Evolutionary conservation across 2,113 vertebrate genomes (phyloP).

Genomic region (Chamaetylas fuelleborni): DNA sequence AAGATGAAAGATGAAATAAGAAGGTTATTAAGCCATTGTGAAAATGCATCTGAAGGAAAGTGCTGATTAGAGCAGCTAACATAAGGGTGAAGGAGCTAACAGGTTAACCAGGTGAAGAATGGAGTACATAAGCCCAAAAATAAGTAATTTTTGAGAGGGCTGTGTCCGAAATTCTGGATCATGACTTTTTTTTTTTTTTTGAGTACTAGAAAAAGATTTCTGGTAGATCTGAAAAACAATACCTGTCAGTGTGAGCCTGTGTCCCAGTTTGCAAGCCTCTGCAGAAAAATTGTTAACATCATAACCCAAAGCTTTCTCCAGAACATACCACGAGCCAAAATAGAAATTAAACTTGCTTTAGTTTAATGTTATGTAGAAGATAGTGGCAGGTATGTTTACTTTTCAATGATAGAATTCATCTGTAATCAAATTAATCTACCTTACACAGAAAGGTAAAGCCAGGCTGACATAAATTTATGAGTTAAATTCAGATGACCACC

Average conservation of each 20-base stretch:
- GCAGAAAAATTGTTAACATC: background rate
- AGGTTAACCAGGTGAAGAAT: background rate
- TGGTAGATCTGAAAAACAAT: background rate
- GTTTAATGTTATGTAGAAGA: background rate
- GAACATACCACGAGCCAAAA: background rate
- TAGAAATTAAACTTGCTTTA: background rate
- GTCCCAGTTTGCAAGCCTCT: background rate
- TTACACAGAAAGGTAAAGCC: background rate
- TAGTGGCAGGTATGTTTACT: background rate
- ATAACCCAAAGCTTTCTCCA: background rate
- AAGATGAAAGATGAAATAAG: background rate
- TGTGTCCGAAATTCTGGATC: background rate
- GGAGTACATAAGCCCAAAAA: background rate
- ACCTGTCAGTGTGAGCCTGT: background rate
- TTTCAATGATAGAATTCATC: background rate
- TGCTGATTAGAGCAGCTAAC: background rate
- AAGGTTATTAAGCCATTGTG: background rate
- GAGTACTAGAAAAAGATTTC: background rate
- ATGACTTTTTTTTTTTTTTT: background rate
- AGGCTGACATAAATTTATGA: constrained; percentile 7
- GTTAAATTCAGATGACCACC: background rate
- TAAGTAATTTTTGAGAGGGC: background rate
- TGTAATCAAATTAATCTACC: constrained; percentile 5
- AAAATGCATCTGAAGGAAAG: background rate
- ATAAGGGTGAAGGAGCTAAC: background rate